Evolutionary conservation across 2,797 vertebrate species (phyloP), one percentile per base, ranked within the genome.

Genomic region (Alfaro cultratus): DNA sequence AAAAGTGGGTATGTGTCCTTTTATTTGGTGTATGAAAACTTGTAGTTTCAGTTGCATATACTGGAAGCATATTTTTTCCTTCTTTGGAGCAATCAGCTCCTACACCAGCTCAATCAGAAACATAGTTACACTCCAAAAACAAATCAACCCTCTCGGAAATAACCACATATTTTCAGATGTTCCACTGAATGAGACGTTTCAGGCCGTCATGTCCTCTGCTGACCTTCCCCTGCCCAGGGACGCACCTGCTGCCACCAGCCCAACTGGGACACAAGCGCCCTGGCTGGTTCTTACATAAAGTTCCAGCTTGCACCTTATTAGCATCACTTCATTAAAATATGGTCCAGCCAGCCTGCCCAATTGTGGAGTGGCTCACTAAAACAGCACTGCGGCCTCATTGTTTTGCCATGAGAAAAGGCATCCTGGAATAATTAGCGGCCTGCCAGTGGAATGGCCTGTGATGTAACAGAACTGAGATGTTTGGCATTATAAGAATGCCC

Each of bases 401-500:
- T 95, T 92, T 88, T 9, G 46, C 84, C 93, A 94, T 94, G 94
- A 94, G 94, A 95, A 95, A 94, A 94, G 90, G 92, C 92, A 90
- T 92, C 94, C 90, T 92, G 92, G 93, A 95, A 94, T 95, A 95
- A 95, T 95, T 95, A 94, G 89, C 85, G 88, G 86, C 89, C 89
- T 88, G 91, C 87, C 90, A 93, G 92, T 75, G 80, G 87, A 77
- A 88, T 74, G 75, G 90, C 85, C 91, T 91, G 90, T 96, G 96
- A 95, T 95, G 95, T 94, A 95, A 96, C 94, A 87, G 82, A 93
- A 95, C 91, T 80, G 93, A 94, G 94, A 95, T 94, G 94, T 94
- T 94, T 94, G 95, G 93, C 93, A 95, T 95, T 94, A 95, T 95
- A 94, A 95, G 95, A 95, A 94, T 96, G 95, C 92, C 94, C 95